Base-by-base conservation (phyloP, 2,113 vertebrate genomes). In the Scophthalmus maximus region DNA sequence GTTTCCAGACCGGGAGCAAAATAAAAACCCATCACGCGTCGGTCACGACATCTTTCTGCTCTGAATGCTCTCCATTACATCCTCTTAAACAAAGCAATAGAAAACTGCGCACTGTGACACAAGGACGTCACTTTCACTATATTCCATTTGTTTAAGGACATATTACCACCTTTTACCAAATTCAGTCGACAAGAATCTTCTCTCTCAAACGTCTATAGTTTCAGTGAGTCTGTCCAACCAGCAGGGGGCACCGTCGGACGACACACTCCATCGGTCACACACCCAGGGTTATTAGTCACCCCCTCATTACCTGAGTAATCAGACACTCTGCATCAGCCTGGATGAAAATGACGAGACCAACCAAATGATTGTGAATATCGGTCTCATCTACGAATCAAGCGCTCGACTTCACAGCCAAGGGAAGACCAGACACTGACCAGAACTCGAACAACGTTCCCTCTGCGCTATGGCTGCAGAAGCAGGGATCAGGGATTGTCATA, bases 301-400 rank as follows among this genome's bases (percentile, higher is more conserved):
- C 69, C 68, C 25, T 82, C 23, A 73, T 23, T 67, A 32, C 61
- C 65, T 56, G 55, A 73, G 64, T 20, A 34, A 46, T 52, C 60
- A 53, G 25, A 23, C 18, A 10, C 51, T 23, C 2, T 32, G 20
- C 29, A 18, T 27, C 49, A 29, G 17, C 38, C 51, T 68, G 61
- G 26, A 50, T 66, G 17, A 58, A 59, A 52, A 30, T 38, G 32
- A 40, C 40, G 51, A n/a, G 52, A 32, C 44, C 12, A n/a, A 49
- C 18, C 26, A 51, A 64, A 68, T 49, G 56, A n/a, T n/a, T 32
- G 52, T 55, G 36, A 34, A 67, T 62, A 82, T 68, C 2, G 2
- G 27, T 76, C 73, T 63, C 38, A 56, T 70, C 59, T 61, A 73
- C 1, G 26, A 65, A 70, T 79, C 50, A 79, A 36, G 32, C 0